Base-by-base conservation (phyloP, 2,113 vertebrate species). In the Boulengeromyrus knoepffleri region DNA sequence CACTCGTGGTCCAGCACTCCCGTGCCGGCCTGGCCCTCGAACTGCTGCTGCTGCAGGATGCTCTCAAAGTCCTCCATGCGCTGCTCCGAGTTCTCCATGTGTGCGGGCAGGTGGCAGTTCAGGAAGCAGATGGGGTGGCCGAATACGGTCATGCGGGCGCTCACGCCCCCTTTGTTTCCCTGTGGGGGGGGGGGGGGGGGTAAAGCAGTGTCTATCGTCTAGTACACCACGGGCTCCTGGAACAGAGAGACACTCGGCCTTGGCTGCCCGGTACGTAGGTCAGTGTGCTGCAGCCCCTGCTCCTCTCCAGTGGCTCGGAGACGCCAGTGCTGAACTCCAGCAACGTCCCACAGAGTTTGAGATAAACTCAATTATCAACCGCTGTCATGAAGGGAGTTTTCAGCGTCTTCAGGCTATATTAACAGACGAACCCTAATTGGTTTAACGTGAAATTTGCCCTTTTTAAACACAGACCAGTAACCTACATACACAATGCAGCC, bases 121-220 rank as follows among this genome's bases (percentile, higher is more conserved):
- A 99, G 96, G 93, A 99, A 99, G 92, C 99, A 99, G 87, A 99
- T 95, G 46, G 98, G 97, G 94, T 99, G 97, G 89, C 98, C 98
- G 0, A 98, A 99, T 94, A 98, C 89, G 0, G 97, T 96, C 93
- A 98, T 96, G 84, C 97, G 96, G 7, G 96, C 93, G 0, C 98
- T 99, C 89, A 99, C 98, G 0, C 98, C 99, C 0, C 99, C 99
- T 94, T 99, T 99, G 94, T 99, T 99, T 89, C 99, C 99, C 98
- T 99, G 92, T 19, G 80, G 50, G 77, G 90, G 80, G 49, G 0
- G 90, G 90, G 80, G 47, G 0, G 45, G 4, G 2, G 15, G 74
- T 45, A 89, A 49, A 80, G 12, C 45, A 5, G n/a, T 7, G n/a
- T 52, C 85, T 52, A 17, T 39, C n/a, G 85, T 84, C 17, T 31